Evolutionary conservation across 2,888 invertebrate species (phyloP).

Genomic region (Dorcus parallelipipedus): DNA sequence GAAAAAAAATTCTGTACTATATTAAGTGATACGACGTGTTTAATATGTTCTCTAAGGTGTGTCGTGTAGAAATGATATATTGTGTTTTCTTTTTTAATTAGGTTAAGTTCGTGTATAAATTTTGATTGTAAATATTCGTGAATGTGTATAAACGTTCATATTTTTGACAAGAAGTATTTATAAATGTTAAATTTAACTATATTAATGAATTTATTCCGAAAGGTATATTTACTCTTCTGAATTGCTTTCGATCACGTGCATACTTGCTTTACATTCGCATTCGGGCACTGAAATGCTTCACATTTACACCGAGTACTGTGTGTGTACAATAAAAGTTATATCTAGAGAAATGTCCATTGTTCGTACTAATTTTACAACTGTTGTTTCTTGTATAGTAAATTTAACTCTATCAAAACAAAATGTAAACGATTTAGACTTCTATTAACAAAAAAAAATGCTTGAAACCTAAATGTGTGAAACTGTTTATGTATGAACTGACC

Average conservation of each 20-base stretch:
- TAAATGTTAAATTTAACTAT: conserved; percentile 31
- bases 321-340: background rate
- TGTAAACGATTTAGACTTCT: background rate
- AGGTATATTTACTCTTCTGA: background rate
- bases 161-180: conserved; percentile 38
- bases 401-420: conserved; percentile 2
- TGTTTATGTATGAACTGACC: conserved; percentile 23
- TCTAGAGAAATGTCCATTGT: background rate
- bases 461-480: conserved; percentile 2
- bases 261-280: conserved; percentile 1
- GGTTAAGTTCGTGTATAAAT: background rate
- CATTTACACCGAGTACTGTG: conserved; percentile 12
- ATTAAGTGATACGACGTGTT: background rate
- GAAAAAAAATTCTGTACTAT: background rate
- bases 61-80: background rate
- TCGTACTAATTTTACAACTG: conserved; percentile 14
- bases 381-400: conserved; percentile 10
- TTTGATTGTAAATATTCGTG: conserved; percentile 15
- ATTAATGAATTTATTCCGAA: conserved; percentile 12
- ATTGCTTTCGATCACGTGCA: conserved; percentile 9
- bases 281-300: conserved; percentile 42
- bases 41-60: background rate
- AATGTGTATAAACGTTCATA: conserved; percentile 42
- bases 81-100: background rate
- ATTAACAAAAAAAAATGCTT: background rate